These are phyloP conservation scores for Sarcophaga variegata DNA, from an alignment of 2,888 invertebrate genomes.

Conservation along the genomic window DNA sequence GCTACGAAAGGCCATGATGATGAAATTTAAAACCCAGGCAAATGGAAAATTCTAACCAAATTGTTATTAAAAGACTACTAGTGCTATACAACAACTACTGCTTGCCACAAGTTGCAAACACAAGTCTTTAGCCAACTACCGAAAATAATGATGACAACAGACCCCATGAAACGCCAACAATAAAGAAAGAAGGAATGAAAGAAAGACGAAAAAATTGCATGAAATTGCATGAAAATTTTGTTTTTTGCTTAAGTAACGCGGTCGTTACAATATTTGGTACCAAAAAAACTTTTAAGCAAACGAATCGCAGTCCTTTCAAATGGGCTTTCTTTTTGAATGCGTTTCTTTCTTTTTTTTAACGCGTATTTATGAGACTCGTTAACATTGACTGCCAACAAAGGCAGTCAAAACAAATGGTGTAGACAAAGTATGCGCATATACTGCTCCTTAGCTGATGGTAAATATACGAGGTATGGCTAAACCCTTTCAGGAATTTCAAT, in stretches of 20 bases:
- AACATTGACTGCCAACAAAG: constrained; percentile 35
- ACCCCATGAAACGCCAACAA: constrained; percentile 40
- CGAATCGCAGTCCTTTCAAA: constrained; percentile 2
- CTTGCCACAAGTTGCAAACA: constrained; percentile 53
- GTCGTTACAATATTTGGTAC: too few relatives aligned
- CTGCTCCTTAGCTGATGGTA: constrained; percentile 2
- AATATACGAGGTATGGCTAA: constrained; percentile 24
- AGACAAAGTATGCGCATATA: constrained; percentile 56
- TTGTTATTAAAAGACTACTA: constrained; percentile 62
- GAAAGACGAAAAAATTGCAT: not conserved
- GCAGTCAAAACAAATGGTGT: constrained; percentile 54
- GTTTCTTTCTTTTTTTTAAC: constrained; percentile 2
- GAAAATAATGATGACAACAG: constrained; percentile 39
- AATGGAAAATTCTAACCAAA: constrained; percentile 66
- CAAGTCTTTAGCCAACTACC: constrained; percentile 35
- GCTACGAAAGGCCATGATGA: constrained; percentile 43
- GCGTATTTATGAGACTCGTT: constrained; percentile 61
- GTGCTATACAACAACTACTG: constrained; percentile 18
- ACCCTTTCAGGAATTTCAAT: not conserved
- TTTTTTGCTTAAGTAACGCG: too few relatives aligned
- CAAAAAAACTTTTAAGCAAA: not conserved
- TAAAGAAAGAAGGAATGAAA: constrained; percentile 17
- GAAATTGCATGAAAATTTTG: constrained; percentile 16
- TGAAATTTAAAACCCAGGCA: constrained; percentile 36
- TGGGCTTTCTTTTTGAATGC: not conserved